These are phyloP conservation scores for Platycheirus albimanus DNA, from an alignment of 2,888 invertebrate genomes.

Conservation along the genomic window DNA sequence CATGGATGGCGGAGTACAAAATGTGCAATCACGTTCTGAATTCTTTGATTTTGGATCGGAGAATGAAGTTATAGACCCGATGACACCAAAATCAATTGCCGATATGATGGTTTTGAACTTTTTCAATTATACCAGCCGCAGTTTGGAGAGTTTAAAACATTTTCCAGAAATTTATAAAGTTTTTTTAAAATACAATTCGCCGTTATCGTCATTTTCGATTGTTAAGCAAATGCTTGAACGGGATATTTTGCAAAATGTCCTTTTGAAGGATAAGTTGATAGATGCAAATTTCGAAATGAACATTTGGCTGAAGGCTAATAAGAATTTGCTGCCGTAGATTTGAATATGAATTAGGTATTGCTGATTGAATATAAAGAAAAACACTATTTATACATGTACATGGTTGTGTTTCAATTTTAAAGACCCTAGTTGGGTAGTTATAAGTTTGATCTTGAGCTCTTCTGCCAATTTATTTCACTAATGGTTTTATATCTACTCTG, in stretches of 20 bases:
- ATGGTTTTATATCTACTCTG: too few species aligned
- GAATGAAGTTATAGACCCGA: constrained; percentile 14
- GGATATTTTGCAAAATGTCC: constrained; percentile 10
- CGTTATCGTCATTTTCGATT: constrained; percentile 35
- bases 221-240: constrained; percentile 5
- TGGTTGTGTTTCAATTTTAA: too few species aligned
- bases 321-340: neutral
- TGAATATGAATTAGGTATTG: neutral
- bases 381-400: neutral
- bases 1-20: neutral
- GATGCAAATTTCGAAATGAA: constrained; percentile 26
- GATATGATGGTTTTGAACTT: constrained; percentile 30
- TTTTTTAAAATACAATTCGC: constrained; percentile 46
- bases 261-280: neutral
- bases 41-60: constrained; percentile 46
- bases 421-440: too few species aligned
- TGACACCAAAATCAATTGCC: constrained; percentile 1
- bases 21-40: neutral
- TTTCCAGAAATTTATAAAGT: constrained; percentile 45
- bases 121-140: constrained; percentile 27
- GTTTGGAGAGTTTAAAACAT: constrained; percentile 3
- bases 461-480: too few species aligned
- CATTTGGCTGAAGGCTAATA: constrained; percentile 35
- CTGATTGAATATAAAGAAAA: neutral
- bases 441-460: too few species aligned